Evolutionary conservation across 2,113 vertebrate species (phyloP).

Genomic region (Grammomys dolichurus): DNA sequence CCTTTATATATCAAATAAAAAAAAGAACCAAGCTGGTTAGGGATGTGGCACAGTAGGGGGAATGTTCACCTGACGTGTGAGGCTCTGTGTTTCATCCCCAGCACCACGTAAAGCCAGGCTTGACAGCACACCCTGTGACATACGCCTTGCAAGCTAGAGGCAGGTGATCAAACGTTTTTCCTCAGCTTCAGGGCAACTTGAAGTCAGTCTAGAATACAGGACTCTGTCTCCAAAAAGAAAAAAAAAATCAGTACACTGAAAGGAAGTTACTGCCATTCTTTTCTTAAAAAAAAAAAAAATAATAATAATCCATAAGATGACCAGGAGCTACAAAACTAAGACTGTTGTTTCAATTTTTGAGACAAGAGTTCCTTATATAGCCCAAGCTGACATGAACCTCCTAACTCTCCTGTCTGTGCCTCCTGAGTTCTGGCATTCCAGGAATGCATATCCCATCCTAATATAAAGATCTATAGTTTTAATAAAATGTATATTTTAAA

Average conservation of each 20-base stretch:
- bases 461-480: conserved; percentile 27
- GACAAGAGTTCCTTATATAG: neutral
- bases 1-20: neutral
- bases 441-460: neutral
- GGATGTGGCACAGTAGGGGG: neutral
- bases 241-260: neutral
- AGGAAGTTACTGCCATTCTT: neutral
- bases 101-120: neutral
- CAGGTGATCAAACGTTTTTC: neutral
- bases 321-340: neutral
- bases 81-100: neutral
- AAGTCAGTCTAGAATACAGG: neutral
- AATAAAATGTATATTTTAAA: conserved; percentile 31
- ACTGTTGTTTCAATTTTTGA: neutral
- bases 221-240: neutral
- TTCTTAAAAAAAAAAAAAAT: neutral
- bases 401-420: neutral
- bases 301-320: neutral
- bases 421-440: neutral
- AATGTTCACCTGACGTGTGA: neutral
- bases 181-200: neutral
- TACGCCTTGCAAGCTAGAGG: neutral
- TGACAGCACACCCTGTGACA: neutral
- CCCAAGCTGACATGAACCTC: neutral
- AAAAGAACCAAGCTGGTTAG: neutral